These are phyloP conservation scores for Steinernema scapterisci DNA, from an alignment of 2,888 invertebrate genomes.

Conservation along the genomic window DNA sequence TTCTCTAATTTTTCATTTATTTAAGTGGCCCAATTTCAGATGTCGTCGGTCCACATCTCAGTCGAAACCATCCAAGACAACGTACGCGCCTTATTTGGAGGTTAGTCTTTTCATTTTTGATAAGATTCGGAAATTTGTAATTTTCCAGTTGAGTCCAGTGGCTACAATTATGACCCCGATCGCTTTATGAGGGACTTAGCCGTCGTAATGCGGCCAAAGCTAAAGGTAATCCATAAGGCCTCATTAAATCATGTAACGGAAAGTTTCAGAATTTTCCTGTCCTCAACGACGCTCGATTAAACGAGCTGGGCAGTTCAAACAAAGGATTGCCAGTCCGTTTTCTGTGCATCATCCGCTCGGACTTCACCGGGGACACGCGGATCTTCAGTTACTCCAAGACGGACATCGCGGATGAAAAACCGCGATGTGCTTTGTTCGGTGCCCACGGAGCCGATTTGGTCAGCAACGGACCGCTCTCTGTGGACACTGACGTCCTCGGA, in stretches of 20 bases:
- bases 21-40: too few species aligned
- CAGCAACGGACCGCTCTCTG: not conserved
- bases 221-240: not conserved
- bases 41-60: too few species aligned
- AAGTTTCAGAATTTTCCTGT: not conserved
- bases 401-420: not conserved
- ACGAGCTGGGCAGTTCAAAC: not conserved
- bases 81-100: too few species aligned
- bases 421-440: not conserved
- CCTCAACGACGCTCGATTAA: not conserved
- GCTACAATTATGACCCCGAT: not conserved
- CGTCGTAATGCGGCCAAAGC: not conserved
- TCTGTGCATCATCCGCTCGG: not conserved
- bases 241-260: not conserved
- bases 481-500: not conserved
- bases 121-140: too few species aligned
- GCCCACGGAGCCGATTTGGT: not conserved
- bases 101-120: too few species aligned
- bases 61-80: too few species aligned
- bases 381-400: slow-evolving; percentile 7
- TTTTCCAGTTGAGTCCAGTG: not conserved
- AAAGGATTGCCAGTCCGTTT: not conserved
- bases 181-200: not conserved
- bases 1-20: too few species aligned
- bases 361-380: not conserved